Conservation (phyloP, 2,888 invertebrate species). For the Meteorus colon region DNA sequence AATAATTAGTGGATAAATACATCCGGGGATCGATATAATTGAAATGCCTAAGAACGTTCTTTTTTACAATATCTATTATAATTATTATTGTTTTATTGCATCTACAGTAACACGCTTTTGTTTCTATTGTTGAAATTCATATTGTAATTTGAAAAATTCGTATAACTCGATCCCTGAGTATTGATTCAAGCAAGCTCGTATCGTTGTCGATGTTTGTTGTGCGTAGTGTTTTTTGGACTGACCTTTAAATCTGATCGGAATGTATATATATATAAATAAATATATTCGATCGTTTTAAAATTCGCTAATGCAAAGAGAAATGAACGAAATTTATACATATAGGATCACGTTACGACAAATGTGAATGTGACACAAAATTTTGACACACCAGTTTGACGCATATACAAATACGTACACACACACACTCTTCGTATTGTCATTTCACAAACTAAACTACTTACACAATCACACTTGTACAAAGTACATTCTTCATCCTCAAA, state of each 20-base stretch:
- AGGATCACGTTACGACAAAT: background rate
- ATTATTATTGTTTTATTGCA: slow-evolving; percentile 24
- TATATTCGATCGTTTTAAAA: slow-evolving; percentile 4
- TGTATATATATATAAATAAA: slow-evolving; percentile 37
- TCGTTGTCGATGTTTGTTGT: slow-evolving; percentile 55
- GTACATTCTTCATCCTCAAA: slow-evolving; percentile 6
- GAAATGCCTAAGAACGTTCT: slow-evolving; percentile 14
- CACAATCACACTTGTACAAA: slow-evolving; percentile 22
- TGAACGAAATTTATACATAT: slow-evolving; percentile 20
- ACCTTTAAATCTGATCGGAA: slow-evolving; percentile 48
- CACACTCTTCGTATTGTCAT: slow-evolving; percentile 26
- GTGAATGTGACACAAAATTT: slow-evolving; percentile 6
- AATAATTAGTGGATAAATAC: slow-evolving; percentile 33
- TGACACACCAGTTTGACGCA: slow-evolving; percentile 17
- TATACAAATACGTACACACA: slow-evolving; percentile 38
- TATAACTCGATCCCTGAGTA: slow-evolving; percentile 36
- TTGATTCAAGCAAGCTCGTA: slow-evolving; percentile 38
- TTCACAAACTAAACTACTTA: slow-evolving; percentile 28
- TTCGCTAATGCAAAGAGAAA: slow-evolving; percentile 1
- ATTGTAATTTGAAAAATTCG: slow-evolving; percentile 14
- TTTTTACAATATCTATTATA: slow-evolving; percentile 20
- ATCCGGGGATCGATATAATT: slow-evolving; percentile 20
- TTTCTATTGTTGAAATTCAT: background rate
- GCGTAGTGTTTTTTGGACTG: slow-evolving; percentile 53
- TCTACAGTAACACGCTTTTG: background rate